Conservation (phyloP, 2,113 vertebrate genomes). For the Prunella fulvescens region DNA sequence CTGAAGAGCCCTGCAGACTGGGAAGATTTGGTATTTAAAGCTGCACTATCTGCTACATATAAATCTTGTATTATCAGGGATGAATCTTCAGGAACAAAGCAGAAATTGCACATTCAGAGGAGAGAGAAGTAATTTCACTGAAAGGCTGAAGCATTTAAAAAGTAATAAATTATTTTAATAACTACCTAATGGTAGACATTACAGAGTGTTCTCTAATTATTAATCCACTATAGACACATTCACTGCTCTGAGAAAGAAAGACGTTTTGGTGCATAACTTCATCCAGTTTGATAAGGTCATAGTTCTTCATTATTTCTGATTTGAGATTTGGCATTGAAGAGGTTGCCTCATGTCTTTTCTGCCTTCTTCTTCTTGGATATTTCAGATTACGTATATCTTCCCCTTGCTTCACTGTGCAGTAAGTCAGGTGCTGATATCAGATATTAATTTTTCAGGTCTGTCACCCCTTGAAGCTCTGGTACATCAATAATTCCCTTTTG, state of each 20-base stretch:
- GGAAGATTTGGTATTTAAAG: neutral
- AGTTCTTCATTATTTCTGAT: neutral
- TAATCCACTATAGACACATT: neutral
- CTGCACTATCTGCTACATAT: neutral
- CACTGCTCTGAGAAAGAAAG: neutral
- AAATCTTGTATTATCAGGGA: neutral
- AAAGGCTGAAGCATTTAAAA: neutral
- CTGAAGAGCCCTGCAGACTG: neutral
- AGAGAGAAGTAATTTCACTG: neutral
- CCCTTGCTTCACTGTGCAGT: neutral
- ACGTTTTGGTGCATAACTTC: neutral
- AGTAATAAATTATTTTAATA: constrained; percentile 37
- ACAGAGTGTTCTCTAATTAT: constrained; percentile 17
- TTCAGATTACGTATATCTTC: neutral
- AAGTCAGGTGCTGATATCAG: neutral
- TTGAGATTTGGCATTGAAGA: neutral
- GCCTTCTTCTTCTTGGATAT: neutral
- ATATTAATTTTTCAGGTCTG: neutral
- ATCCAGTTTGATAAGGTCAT: neutral
- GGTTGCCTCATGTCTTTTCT: neutral
- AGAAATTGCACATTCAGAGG: neutral
- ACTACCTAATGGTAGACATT: neutral
- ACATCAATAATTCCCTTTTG: neutral
- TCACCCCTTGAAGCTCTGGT: neutral
- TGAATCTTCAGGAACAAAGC: neutral